Base-by-base conservation (phyloP, 1,140 invertebrate species). In the Sitodiplosis mosellana region DNA sequence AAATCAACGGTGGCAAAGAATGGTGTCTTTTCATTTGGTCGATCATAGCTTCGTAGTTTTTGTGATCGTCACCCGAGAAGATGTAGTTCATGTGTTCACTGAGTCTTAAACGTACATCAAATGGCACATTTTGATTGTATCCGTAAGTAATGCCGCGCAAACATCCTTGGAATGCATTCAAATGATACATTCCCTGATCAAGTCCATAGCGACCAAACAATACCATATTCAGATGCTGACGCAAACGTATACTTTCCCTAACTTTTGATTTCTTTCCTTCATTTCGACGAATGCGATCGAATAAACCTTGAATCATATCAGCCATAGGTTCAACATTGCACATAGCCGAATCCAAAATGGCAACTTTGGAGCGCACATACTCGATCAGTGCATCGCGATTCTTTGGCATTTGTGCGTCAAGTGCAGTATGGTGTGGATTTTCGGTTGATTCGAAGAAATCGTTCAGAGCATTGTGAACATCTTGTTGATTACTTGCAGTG, bases 201-300 rank as follows among this genome's bases (percentile, higher is more conserved):
- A 73, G 60, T 3, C 70, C 71, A 2, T 68, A 70, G 55, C 72
- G 69, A 0, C 71, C 71, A 4, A 73, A 51, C 2, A 73, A 51
- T 21, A 73, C 61, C 65, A 72, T 73, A 50, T 73, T 73, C 0
- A 73, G 49, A 46, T 57, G 64, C 56, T 54, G 59, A 56, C 53
- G 62, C 47, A 57, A 69, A 56, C 51, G 54, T 41, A 56, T 69
- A 56, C 49, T 59, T 40, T 64, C 56, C 38, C 67, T 64, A 20
- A 52, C 56, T 44, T 70, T 71, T 0, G 59, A 60, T 43, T 70
- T 59, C 53, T 65, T 57, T 19, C 57, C 55, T n/a, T 68, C 62
- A 49, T 61, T 64, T n/a, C 67, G 53, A 6, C 61, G 59, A 50
- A 71, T 68, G 45, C 65, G 59, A 10, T 58, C 57, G 6, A 62